These are phyloP conservation scores for human DNA, from an alignment of 2,113 vertebrate species.

Conservation along the genomic window GRCh38 chr7:21448001-21448500, in stretches of 20 bases:
- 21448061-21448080: neutral
- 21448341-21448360: neutral
- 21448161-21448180: neutral
- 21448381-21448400: neutral
- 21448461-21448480: neutral
- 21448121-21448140: constrained; percentile 41
- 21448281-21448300: neutral
- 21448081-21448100: neutral
- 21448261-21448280: neutral
- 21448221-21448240: constrained; percentile 11
- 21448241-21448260: neutral
- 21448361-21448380: neutral
- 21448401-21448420: neutral
- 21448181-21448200: constrained; percentile 32
- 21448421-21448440: neutral
- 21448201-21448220: constrained; percentile 4
- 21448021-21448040: neutral
- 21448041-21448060: neutral
- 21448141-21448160: constrained; percentile 26
- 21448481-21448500: constrained; percentile 10
- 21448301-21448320: neutral
- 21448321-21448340: neutral
- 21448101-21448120: constrained; percentile 36
- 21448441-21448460: neutral
- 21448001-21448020: neutral